These are phyloP conservation scores for Siphamia tubifer DNA, from an alignment of 2,113 vertebrate species.

Conservation along the genomic window DNA sequence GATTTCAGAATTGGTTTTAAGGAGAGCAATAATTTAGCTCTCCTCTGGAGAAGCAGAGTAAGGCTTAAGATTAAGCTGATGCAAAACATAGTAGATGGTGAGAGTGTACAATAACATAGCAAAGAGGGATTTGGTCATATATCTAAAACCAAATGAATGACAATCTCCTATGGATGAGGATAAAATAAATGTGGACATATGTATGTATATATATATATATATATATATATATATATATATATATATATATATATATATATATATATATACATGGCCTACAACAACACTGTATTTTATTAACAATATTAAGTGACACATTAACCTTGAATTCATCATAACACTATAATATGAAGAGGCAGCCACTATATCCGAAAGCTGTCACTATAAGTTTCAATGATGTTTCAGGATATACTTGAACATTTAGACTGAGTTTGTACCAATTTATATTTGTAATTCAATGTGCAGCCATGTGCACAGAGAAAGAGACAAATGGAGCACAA, in stretches of 20 bases:
- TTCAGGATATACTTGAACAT: slow-evolving; percentile 17
- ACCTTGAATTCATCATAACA: neutral
- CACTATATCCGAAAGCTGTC: slow-evolving; percentile 3
- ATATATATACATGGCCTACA: too few relatives aligned
- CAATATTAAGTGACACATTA: neutral
- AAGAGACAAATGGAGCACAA: neutral
- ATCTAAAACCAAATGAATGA: neutral
- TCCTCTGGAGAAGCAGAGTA: slow-evolving; percentile 53
- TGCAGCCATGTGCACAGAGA: neutral
- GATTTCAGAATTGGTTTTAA: slow-evolving; percentile 42
- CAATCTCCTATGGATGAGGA: neutral
- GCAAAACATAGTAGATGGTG: slow-evolving; percentile 28
- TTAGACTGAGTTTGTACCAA: neutral
- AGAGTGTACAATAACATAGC: neutral
- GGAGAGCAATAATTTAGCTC: slow-evolving; percentile 57
- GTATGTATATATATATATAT: too few relatives aligned
- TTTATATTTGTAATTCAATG: neutral
- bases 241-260: too few relatives aligned
- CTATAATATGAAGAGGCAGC: neutral
- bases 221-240: too few relatives aligned
- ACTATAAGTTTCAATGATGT: neutral
- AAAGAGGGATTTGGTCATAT: neutral
- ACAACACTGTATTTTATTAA: neutral
- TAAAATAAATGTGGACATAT: neutral
- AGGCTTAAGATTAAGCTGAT: slow-evolving; percentile 42